phyloP scores from a whole-genome alignment of 2,888 invertebrate genomes.

The Notodonta dromedarius region DNA sequence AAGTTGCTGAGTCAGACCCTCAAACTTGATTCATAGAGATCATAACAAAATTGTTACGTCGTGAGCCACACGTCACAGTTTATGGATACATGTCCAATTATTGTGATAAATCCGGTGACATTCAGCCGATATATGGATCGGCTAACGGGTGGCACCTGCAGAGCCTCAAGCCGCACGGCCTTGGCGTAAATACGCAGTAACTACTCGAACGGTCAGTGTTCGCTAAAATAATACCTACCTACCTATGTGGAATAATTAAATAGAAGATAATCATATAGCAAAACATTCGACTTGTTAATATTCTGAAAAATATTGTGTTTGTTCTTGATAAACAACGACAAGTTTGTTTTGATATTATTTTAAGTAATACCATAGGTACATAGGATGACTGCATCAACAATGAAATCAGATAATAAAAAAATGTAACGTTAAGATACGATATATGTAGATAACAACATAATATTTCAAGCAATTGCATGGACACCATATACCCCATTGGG shows the following conservation, averaged over 20 bases:
- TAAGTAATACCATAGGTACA: slow-evolving; percentile 19
- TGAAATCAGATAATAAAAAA: slow-evolving; percentile 23
- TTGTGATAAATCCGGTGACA: slow-evolving; percentile 29
- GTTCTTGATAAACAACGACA: slow-evolving; percentile 21
- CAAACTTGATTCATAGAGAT: background rate
- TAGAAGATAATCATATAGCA: slow-evolving; percentile 32
- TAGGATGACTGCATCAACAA: slow-evolving; percentile 9
- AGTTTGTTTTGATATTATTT: slow-evolving; percentile 16
- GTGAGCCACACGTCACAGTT: background rate
- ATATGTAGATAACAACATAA: background rate
- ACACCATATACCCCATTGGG: slow-evolving; percentile 25
- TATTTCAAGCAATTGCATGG: background rate
- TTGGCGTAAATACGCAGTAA: slow-evolving; percentile 63
- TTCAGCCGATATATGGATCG: slow-evolving; percentile 47
- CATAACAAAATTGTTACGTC: slow-evolving; percentile 1
- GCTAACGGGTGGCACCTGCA: slow-evolving; percentile 58
- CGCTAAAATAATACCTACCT: slow-evolving; percentile 36
- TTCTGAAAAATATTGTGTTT: slow-evolving; percentile 11
- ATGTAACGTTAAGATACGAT: slow-evolving; percentile 4
- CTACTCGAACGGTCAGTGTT: slow-evolving; percentile 62
- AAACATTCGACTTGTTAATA: slow-evolving; percentile 12
- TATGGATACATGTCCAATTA: background rate
- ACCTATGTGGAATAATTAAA: slow-evolving; percentile 44
- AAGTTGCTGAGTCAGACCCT: background rate
- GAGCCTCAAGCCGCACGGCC: slow-evolving; percentile 68